Percentiles rank a stretch among this genome's conserved stretches.
phyloP scores from a whole-genome alignment of 2,888 invertebrate species.

The Troilus luridus region DNA sequence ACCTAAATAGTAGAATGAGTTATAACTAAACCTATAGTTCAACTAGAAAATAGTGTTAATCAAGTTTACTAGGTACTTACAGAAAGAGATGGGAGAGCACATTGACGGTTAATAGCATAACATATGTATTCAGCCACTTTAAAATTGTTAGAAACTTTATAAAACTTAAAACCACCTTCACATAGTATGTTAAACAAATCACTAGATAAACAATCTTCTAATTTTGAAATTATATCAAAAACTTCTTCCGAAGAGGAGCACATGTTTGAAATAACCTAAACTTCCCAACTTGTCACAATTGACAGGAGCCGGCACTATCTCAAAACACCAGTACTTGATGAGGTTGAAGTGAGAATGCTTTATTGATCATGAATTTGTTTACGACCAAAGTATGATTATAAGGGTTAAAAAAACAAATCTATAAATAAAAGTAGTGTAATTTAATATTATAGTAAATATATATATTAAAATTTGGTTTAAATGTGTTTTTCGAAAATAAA shows the following conservation, averaged over 20 bases:
- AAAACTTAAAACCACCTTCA: slow-evolving; percentile 48
- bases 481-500: neutral
- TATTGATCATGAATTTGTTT: neutral
- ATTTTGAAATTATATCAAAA: slow-evolving; percentile 42
- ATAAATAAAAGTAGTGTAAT: neutral
- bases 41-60: neutral
- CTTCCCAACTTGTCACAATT: slow-evolving; percentile 54
- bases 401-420: neutral
- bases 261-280: slow-evolving; percentile 59
- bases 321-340: neutral
- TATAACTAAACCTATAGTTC: neutral
- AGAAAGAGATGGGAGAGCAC: slow-evolving; percentile 43
- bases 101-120: slow-evolving; percentile 55
- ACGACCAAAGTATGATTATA: neutral
- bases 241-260: slow-evolving; percentile 20
- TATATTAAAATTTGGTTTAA: neutral
- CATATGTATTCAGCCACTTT: slow-evolving; percentile 57
- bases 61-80: slow-evolving; percentile 32
- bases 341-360: slow-evolving; percentile 24
- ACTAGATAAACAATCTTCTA: slow-evolving; percentile 42
- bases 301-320: slow-evolving; percentile 56
- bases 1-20: slow-evolving; percentile 6
- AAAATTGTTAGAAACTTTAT: slow-evolving; percentile 36
- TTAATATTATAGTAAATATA: neutral
- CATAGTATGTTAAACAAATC: neutral